Conservation (phyloP, 2,888 invertebrate species). For the Drosophila demipolita region DNA sequence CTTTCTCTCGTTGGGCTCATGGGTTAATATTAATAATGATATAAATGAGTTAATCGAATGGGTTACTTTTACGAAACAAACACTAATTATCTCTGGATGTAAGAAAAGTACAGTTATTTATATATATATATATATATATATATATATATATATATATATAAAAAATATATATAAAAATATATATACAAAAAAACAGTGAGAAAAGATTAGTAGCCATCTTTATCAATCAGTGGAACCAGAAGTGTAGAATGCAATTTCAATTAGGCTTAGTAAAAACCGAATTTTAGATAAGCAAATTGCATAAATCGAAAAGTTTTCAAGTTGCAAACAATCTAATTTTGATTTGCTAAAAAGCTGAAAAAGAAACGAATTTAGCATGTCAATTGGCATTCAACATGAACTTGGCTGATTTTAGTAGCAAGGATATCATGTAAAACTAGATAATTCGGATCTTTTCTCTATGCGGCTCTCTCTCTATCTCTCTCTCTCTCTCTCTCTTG, state of each 20-base stretch:
- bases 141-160: too few relatives aligned
- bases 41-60: background rate
- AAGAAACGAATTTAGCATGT: background rate
- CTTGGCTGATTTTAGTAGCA: background rate
- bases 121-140: too few relatives aligned
- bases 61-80: background rate
- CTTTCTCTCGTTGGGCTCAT: background rate
- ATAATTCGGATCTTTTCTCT: background rate
- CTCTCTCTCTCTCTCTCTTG: background rate
- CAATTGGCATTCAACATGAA: background rate
- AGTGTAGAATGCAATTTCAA: background rate
- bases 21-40: background rate
- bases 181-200: too few relatives aligned
- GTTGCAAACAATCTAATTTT: background rate
- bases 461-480: background rate
- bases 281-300: background rate
- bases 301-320: background rate
- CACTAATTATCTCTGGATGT: conserved; percentile 16
- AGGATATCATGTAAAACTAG: background rate
- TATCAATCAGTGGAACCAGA: background rate
- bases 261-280: background rate
- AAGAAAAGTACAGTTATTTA: background rate
- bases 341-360: background rate
- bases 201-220: background rate
- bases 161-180: too few relatives aligned